Evolutionary conservation across 2,797 vertebrate species (phyloP).

Genomic region (Mycteria americana): DNA sequence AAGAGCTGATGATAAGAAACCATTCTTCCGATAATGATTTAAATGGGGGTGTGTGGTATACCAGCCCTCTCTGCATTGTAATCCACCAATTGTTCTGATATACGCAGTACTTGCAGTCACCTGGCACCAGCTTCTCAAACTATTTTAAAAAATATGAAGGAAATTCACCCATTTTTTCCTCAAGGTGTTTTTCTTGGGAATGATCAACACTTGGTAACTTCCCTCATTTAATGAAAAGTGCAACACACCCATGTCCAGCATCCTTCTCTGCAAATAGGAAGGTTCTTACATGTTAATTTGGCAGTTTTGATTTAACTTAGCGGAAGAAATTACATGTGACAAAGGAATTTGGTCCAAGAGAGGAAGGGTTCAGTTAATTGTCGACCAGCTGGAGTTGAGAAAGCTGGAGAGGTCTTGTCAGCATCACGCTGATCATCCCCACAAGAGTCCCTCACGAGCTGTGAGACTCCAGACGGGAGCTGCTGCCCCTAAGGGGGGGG

Average conservation of each 20-base stretch:
- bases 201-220: fast-evolving
- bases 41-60: background rate
- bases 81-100: background rate
- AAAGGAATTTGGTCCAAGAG: background rate
- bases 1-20: background rate
- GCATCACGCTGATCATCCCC: fast-evolving
- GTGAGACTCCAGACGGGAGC: fast-evolving
- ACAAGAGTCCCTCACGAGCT: fast-evolving
- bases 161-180: background rate
- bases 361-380: background rate
- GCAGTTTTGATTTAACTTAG: background rate
- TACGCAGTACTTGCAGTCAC: fast-evolving
- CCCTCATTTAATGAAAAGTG: background rate
- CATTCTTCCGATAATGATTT: background rate
- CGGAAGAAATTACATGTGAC: background rate
- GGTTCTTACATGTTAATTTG: background rate
- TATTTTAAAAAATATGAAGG: background rate
- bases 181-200: background rate
- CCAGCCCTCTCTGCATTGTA: background rate
- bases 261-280: background rate
- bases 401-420: background rate
- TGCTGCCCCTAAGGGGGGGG: fast-evolving
- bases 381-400: background rate
- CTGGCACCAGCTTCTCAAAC: background rate
- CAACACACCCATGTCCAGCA: background rate